Percentiles rank a stretch among this genome's conserved stretches.
Conservation (phyloP, 92 coral and sea anemone species). For the Chrysogorgia sp. region DNA sequence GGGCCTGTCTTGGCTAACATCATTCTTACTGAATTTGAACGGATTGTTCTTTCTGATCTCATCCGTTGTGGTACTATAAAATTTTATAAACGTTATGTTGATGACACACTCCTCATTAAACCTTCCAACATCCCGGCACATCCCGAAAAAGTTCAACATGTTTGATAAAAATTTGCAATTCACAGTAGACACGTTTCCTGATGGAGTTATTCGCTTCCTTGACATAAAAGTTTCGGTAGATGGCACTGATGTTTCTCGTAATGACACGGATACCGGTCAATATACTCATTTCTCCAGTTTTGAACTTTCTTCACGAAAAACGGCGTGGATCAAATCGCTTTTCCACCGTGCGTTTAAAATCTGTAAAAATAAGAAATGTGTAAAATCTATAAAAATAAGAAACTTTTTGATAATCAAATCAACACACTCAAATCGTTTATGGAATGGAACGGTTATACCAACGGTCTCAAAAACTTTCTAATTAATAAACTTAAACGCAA, state of each 20-base stretch:
- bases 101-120: too few species aligned
- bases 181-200: slow-evolving; percentile 30
- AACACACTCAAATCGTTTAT: not conserved
- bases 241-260: slow-evolving; percentile 30
- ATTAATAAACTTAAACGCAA: not conserved
- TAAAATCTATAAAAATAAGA: not conserved
- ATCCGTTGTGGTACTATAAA: too few species aligned
- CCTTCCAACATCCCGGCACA: too few species aligned
- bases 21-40: too few species aligned
- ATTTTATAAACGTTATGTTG: too few species aligned
- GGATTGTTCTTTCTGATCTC: too few species aligned
- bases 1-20: too few species aligned
- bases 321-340: slow-evolving; percentile 45
- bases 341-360: slow-evolving; percentile 42
- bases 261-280: slow-evolving; percentile 46
- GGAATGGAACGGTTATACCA: not conserved
- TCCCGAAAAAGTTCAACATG: too few species aligned
- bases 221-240: slow-evolving; percentile 18
- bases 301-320: slow-evolving; percentile 23
- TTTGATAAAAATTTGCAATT: too few species aligned
- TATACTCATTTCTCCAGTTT: slow-evolving; percentile 27
- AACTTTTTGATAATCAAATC: not conserved
- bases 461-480: too few species aligned
- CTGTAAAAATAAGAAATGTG: not conserved
- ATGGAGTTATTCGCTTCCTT: slow-evolving; percentile 30